phyloP scores from a whole-genome alignment of 2,797 vertebrate genomes.

The Calcarius lapponicus region DNA sequence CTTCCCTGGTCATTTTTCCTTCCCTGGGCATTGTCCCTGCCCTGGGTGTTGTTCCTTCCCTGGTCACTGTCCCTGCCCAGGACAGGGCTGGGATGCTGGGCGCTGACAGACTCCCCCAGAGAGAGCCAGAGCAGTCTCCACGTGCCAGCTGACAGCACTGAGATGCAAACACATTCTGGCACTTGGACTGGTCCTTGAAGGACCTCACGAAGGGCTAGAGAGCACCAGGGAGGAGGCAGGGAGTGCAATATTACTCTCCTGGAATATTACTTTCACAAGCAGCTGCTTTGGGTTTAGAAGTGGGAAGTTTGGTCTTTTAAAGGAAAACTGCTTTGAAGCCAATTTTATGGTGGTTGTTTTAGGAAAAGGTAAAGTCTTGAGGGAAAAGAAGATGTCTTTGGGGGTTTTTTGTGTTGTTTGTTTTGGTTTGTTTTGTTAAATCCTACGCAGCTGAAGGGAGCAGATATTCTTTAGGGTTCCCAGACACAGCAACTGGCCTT shows the following conservation, averaged over 20 bases:
- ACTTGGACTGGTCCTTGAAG: background rate
- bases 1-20: too few relatives aligned
- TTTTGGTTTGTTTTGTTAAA: background rate
- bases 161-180: background rate
- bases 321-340: background rate
- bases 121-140: background rate
- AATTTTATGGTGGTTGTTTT: background rate
- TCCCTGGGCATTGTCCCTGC: too few relatives aligned
- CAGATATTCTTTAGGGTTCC: background rate
- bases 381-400: background rate
- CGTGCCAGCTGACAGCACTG: accelerated
- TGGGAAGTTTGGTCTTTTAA: background rate
- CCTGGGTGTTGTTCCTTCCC: too few relatives aligned
- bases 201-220: background rate
- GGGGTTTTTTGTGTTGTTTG: background rate
- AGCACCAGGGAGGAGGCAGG: background rate
- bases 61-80: too few relatives aligned
- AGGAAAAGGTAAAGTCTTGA: background rate
- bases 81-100: background rate
- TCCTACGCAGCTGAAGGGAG: background rate
- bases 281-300: background rate
- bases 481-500: background rate
- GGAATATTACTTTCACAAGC: background rate
- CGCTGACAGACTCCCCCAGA: background rate
- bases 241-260: background rate